These are phyloP conservation scores for Pristiophorus japonicus DNA, from an alignment of 2,113 vertebrate species.

Conservation along the genomic window DNA sequence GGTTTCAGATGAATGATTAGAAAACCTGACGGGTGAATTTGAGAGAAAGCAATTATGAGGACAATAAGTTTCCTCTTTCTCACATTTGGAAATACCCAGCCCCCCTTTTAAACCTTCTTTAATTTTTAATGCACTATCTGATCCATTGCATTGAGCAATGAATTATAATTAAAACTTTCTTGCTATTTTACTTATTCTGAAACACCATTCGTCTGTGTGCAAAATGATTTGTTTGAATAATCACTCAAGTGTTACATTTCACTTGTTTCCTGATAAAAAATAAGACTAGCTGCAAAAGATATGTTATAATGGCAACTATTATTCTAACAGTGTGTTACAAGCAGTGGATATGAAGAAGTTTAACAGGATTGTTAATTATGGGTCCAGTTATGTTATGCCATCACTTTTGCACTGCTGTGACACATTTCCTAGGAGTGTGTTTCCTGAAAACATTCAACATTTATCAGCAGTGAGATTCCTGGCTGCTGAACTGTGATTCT, in stretches of 20 bases:
- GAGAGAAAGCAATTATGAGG: neutral
- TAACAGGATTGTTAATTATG: too few relatives aligned
- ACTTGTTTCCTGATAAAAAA: too few relatives aligned
- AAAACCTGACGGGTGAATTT: neutral
- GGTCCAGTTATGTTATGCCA: too few relatives aligned
- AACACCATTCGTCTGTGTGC: too few relatives aligned
- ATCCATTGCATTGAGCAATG: neutral
- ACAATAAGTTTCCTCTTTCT: neutral
- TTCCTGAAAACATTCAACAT: neutral
- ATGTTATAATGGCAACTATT: neutral
- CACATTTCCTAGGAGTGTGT: too few relatives aligned
- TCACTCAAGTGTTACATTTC: neutral
- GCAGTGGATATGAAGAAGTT: neutral
- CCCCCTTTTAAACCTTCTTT: neutral
- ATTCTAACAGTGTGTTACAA: neutral
- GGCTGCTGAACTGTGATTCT: neutral
- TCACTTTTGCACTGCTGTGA: too few relatives aligned
- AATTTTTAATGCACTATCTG: neutral
- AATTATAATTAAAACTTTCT: neutral
- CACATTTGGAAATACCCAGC: neutral
- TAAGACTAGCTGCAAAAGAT: neutral
- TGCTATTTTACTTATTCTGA: neutral
- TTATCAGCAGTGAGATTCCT: neutral
- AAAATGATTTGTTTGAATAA: neutral
- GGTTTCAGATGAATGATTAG: neutral